Conservation (phyloP, 35 echinoderm and acorn worm species). For the Nesometra sesokonis region DNA sequence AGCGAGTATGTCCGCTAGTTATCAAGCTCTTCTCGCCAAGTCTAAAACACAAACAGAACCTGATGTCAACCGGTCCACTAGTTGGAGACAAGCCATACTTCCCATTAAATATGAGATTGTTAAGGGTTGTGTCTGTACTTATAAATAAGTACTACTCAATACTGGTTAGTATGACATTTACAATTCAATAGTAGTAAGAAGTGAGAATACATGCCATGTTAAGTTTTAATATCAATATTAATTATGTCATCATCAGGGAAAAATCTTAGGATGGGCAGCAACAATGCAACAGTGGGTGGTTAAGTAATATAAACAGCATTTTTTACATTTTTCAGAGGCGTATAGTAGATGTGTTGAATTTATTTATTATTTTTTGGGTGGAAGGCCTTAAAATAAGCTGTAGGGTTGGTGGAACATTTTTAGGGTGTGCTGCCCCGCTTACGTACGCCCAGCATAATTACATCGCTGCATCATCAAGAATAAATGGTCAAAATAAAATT, state of each 20-base stretch:
- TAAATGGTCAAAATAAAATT: too few relatives aligned
- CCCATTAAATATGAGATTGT: conserved; percentile 71
- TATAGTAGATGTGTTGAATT: too few relatives aligned
- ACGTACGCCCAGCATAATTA: too few relatives aligned
- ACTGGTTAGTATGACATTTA: conserved; percentile 58
- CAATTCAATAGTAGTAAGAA: background rate
- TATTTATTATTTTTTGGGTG: too few relatives aligned
- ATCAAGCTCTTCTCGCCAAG: conserved; percentile 97
- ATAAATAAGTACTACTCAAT: conserved; percentile 94
- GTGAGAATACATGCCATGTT: too few relatives aligned
- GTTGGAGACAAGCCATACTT: conserved; percentile 87
- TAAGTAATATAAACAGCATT: background rate
- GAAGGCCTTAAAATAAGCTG: too few relatives aligned
- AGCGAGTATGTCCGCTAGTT: conserved; percentile 87
- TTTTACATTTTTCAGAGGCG: too few relatives aligned
- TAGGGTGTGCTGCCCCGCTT: too few relatives aligned
- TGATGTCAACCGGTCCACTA: conserved; percentile 20
- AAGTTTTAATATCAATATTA: background rate
- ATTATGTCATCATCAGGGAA: background rate
- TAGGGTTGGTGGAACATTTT: too few relatives aligned
- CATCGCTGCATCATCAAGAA: too few relatives aligned
- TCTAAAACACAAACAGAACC: conserved; percentile 64
- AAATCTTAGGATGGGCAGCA: too few relatives aligned
- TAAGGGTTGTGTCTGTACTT: conserved; percentile 87
- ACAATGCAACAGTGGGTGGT: background rate